A percentile compares a stretch with the other conserved stretches of the same genome.
phyloP scores from a whole-genome alignment of 2,797 vertebrate genomes.

The Myotis planiceps region DNA sequence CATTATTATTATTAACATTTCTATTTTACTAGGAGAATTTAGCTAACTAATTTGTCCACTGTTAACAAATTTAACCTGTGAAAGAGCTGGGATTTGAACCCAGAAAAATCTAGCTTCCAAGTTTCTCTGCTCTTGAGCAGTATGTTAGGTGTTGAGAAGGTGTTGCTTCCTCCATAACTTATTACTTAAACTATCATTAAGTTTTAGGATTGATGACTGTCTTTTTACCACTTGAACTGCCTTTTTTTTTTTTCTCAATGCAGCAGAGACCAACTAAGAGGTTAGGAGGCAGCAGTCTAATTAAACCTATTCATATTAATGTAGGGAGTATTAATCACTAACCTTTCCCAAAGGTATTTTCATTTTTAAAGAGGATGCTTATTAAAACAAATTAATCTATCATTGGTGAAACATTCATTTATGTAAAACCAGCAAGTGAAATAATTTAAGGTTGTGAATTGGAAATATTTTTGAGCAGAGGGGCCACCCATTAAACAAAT shows the following conservation, averaged over 20 bases:
- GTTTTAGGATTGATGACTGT: neutral
- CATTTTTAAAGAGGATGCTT: slow-evolving; percentile 46
- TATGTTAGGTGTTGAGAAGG: neutral
- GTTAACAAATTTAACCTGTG: neutral
- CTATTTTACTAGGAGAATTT: neutral
- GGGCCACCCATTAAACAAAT: neutral
- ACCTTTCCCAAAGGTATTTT: slow-evolving; percentile 31
- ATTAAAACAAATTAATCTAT: slow-evolving; percentile 47
- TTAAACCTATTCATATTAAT: slow-evolving; percentile 24
- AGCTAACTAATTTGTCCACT: neutral
- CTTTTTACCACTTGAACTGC: neutral
- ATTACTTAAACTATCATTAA: neutral
- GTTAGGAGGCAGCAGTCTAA: neutral
- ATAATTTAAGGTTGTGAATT: neutral
- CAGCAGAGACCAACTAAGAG: neutral
- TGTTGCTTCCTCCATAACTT: neutral
- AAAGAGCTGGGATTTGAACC: neutral
- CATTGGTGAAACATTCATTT: neutral
- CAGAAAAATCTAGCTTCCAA: neutral
- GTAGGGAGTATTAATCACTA: neutral
- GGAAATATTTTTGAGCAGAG: neutral
- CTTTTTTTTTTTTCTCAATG: neutral
- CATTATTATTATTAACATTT: neutral
- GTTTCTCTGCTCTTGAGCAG: neutral
- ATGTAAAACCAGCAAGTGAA: neutral